Evolutionary conservation across 2,888 invertebrate genomes (phyloP).

Genomic region (Lampropteryx suffumata): DNA sequence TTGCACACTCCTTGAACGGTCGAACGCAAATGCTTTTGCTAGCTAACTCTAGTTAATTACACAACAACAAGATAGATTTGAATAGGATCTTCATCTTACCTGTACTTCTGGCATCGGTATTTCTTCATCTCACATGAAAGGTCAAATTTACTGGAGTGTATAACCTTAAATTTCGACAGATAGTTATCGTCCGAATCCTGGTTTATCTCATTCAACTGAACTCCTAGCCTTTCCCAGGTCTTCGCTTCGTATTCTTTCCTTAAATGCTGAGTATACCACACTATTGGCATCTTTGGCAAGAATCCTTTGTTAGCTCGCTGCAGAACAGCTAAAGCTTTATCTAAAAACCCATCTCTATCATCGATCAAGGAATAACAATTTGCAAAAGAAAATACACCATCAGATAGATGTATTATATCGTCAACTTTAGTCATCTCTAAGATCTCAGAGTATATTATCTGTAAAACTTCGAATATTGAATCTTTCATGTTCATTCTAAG

Average conservation of each 20-base stretch:
- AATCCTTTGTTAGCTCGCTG: slow-evolving; percentile 82
- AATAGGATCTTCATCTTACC: slow-evolving; percentile 48
- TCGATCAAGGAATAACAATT: slow-evolving; percentile 87
- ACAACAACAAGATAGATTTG: too few relatives aligned
- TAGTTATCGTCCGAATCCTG: slow-evolving; percentile 85
- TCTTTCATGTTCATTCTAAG: slow-evolving; percentile 88
- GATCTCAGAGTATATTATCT: slow-evolving; percentile 87
- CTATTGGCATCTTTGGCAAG: slow-evolving; percentile 80
- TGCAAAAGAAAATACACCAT: slow-evolving; percentile 86
- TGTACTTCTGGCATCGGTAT: slow-evolving; percentile 55
- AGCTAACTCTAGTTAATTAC: too few relatives aligned
- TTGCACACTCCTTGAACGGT: too few relatives aligned
- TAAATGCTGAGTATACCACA: slow-evolving; percentile 88
- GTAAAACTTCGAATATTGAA: slow-evolving; percentile 85
- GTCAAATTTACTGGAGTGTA: slow-evolving; percentile 91
- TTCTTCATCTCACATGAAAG: slow-evolving; percentile 84
- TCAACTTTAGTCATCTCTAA: slow-evolving; percentile 87
- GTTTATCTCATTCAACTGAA: slow-evolving; percentile 89
- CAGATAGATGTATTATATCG: slow-evolving; percentile 91
- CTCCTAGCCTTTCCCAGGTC: slow-evolving; percentile 79
- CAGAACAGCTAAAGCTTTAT: slow-evolving; percentile 83
- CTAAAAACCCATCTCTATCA: slow-evolving; percentile 88
- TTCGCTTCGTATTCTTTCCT: slow-evolving; percentile 67
- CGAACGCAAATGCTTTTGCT: too few relatives aligned
- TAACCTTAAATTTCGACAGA: slow-evolving; percentile 87